Base-by-base conservation (phyloP, 1,140 invertebrate species). In the Drosophila equinoxialis region DNA sequence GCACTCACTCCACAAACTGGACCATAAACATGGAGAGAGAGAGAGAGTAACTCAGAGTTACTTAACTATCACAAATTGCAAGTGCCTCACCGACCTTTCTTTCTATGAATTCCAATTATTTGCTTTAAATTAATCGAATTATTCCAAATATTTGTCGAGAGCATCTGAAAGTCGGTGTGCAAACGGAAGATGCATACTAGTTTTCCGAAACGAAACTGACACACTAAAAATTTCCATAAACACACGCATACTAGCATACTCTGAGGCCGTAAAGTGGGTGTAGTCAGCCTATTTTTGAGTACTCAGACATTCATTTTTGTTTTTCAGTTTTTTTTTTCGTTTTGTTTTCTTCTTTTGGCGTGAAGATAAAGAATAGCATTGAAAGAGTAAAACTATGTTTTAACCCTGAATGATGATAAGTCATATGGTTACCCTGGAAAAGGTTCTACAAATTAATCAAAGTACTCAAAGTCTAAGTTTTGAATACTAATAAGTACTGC, bases 201-300 rank as follows among this genome's bases (percentile, higher is more conserved):
- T 51, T 61, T 17, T 57, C 33, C 10, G 30, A 30, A 5, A 65
- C 17, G 10, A 10, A 26, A 39, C 33, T 48, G 17, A 54, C 55
- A 58, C 10, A 51, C 45, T 51, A 51, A 51, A 51, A 51, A 51
- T 51, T 51, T 51, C 45, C 45, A 51, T 51, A 51, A 51, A 51
- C 45, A 51, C 45, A 51, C 45, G 45, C 17, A 51, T 11, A 51
- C 37, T 13, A 5, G 1, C 35, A 37, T 5, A 13, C 45, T 11
- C 45, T 51, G 17, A 51, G 45, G 17, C 20, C 17, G 45, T 51
- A 51, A 51, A 51, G 45, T 51, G 45, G 45, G 45, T 23, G 45
- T 51, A 51, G 45, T 51, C 45, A 58, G 30, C 55, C 45, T 51
- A 51, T 51, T 51, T 51, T 51, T 51, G 45, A 51, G 45, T 51